A percentile compares a stretch with the other conserved stretches of the same genome.
These are phyloP conservation scores for Natator depressus DNA, from an alignment of 2,113 vertebrate genomes.

Conservation along the genomic window DNA sequence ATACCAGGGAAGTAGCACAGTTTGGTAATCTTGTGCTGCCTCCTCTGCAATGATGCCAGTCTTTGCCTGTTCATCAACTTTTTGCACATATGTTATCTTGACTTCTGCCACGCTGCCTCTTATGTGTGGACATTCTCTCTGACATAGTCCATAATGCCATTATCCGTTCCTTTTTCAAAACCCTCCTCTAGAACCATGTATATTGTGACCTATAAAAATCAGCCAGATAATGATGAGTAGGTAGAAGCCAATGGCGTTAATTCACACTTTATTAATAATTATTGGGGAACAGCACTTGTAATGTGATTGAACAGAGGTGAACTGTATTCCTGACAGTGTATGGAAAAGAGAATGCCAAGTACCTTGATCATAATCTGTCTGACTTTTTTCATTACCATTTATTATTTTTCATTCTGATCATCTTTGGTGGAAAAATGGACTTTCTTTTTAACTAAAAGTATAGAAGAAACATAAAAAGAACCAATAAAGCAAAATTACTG, in stretches of 20 bases:
- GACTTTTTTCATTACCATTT: not conserved
- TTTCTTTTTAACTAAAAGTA: slow-evolving; percentile 35
- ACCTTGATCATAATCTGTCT: not conserved
- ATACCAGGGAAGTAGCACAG: too few species aligned
- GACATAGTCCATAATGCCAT: too few species aligned
- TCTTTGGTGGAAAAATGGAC: not conserved
- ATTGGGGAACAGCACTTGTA: not conserved
- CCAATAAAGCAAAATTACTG: not conserved
- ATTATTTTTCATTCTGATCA: not conserved
- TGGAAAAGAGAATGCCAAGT: not conserved
- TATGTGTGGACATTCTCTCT: not conserved
- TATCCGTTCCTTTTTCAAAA: not conserved
- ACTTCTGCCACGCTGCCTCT: not conserved
- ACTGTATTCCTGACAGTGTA: not conserved
- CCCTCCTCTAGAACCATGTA: not conserved
- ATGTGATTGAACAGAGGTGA: too few species aligned
- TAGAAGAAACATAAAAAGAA: slow-evolving; percentile 5
- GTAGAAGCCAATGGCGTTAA: not conserved
- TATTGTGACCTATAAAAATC: too few species aligned
- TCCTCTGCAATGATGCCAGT: not conserved
- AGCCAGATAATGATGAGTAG: not conserved
- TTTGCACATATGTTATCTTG: not conserved
- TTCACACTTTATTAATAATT: not conserved
- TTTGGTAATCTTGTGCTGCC: not conserved
- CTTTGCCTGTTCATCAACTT: not conserved